phyloP scores from a whole-genome alignment of 1,140 invertebrate genomes.

The Venturia canescens region DNA sequence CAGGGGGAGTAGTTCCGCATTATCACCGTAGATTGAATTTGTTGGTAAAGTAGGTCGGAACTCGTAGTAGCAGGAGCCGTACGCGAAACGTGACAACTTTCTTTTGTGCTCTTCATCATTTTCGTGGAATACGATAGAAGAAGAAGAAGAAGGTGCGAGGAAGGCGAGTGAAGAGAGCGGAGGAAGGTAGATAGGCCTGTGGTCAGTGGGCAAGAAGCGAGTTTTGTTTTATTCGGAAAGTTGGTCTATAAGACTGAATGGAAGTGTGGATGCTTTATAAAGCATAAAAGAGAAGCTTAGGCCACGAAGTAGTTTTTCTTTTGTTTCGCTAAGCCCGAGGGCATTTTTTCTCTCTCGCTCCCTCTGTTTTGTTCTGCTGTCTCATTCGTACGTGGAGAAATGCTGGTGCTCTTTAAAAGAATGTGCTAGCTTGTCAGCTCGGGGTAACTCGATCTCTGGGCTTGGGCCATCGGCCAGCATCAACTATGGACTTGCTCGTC shows the following conservation, averaged over 20 bases:
- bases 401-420: background rate
- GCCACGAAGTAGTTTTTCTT: no score
- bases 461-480: background rate
- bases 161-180: background rate
- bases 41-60: slow-evolving; percentile 7
- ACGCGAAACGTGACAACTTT: background rate
- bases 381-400: background rate
- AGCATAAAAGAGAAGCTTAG: no score
- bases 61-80: background rate
- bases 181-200: background rate
- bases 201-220: background rate
- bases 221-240: background rate
- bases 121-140: background rate
- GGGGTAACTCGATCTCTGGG: background rate
- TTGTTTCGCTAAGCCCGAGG: background rate
- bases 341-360: background rate
- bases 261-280: no score
- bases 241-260: no score
- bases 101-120: background rate
- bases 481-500: background rate
- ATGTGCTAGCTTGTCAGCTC: background rate
- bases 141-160: background rate
- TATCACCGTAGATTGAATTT: slow-evolving; percentile 11
- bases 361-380: background rate
- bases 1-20: slow-evolving; percentile 4